Evolutionary conservation across 2,113 vertebrate genomes (phyloP).

Genomic region (Thamnophis sirtalis): DNA sequence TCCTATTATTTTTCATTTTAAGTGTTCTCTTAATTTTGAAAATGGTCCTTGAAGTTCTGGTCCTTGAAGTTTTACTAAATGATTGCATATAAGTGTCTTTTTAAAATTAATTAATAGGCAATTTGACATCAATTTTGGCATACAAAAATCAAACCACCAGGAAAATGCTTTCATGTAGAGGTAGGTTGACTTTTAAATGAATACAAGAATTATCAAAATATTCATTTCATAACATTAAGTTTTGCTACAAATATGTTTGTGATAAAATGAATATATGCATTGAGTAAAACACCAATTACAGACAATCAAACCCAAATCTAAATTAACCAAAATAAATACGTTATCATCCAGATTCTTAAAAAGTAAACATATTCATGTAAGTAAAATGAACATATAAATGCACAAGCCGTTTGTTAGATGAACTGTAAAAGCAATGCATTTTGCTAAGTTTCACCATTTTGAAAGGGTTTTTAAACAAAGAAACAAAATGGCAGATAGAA

Average conservation of each 20-base stretch:
- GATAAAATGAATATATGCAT: neutral
- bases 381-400: neutral
- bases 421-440: neutral
- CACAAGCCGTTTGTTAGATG: neutral
- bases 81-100: neutral
- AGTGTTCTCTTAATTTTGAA: neutral
- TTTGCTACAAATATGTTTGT: neutral
- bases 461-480: slow-evolving; percentile 31
- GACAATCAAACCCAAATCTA: neutral
- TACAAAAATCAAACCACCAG: neutral
- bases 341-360: slow-evolving; percentile 1
- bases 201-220: neutral
- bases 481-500: slow-evolving; percentile 54
- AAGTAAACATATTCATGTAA: neutral
- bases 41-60: neutral
- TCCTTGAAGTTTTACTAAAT: neutral
- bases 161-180: neutral
- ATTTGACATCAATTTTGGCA: neutral
- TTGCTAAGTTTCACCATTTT: slow-evolving; percentile 47
- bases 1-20: neutral
- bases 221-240: neutral
- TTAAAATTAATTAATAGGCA: slow-evolving; percentile 21
- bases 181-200: neutral
- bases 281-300: neutral
- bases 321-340: neutral